Conservation (phyloP, 2,113 vertebrate species). For the Spea multiplicata region DNA sequence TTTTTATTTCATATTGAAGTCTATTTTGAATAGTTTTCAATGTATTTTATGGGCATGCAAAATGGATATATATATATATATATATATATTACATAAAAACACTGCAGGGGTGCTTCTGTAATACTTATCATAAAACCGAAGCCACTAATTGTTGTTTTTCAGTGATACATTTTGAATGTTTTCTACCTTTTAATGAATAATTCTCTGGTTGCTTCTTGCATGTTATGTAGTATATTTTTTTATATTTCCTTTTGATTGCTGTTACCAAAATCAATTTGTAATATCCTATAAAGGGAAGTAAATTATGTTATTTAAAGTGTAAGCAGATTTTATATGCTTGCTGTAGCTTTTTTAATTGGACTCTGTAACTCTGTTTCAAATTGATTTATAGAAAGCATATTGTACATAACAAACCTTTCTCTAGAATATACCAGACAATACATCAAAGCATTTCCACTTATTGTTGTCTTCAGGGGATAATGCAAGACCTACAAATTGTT, state of each 20-base stretch:
- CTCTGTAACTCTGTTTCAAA: constrained; percentile 6
- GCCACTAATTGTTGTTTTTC: too few species aligned
- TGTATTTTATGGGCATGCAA: too few species aligned
- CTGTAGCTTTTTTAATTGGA: constrained; percentile 14
- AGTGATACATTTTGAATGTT: too few species aligned
- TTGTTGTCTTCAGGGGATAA: constrained; percentile 76
- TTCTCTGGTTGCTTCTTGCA: too few species aligned
- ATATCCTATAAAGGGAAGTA: constrained; percentile 13
- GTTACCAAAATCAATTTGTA: constrained; percentile 30
- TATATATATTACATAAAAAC: too few species aligned
- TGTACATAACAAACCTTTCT: constrained; percentile 51
- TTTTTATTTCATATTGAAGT: too few species aligned
- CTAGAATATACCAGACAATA: constrained; percentile 53
- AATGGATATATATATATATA: too few species aligned
- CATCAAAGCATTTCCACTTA: constrained; percentile 21
- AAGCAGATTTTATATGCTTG: background rate
- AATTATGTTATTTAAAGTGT: background rate
- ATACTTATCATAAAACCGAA: too few species aligned
- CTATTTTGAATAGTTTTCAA: too few species aligned
- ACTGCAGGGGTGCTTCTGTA: too few species aligned
- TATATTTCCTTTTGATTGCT: background rate
- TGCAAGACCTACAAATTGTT: constrained; percentile 96
- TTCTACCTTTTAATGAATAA: too few species aligned
- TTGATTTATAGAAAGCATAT: constrained; percentile 27
- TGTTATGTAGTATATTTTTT: background rate